Conservation (phyloP, 2,113 vertebrate species). For the Trinectes maculatus region DNA sequence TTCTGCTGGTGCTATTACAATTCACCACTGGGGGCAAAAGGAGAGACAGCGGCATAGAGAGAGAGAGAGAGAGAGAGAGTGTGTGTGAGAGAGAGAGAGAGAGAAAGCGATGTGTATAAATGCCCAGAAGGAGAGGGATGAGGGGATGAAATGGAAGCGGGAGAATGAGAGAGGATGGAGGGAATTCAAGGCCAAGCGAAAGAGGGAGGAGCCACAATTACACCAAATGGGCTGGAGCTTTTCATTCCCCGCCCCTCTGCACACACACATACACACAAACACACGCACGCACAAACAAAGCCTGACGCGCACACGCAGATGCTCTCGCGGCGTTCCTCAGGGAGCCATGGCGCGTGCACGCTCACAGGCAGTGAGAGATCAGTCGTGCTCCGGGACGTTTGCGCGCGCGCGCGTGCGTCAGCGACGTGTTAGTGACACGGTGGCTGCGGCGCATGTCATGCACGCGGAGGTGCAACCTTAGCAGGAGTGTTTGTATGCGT, state of each 20-base stretch:
- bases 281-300: constrained; percentile 21
- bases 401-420: constrained; percentile 52
- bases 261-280: constrained; percentile 34
- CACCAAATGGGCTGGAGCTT: constrained; percentile 67
- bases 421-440: constrained; percentile 63
- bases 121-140: constrained; percentile 49
- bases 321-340: constrained; percentile 57
- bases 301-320: constrained; percentile 42
- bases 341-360: constrained; percentile 66
- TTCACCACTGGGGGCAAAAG: too few species aligned
- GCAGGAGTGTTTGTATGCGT: constrained; percentile 42
- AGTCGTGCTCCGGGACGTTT: constrained; percentile 57
- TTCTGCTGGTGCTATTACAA: constrained; percentile 67
- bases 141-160: constrained; percentile 50
- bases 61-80: constrained; percentile 20
- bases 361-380: constrained; percentile 67
- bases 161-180: constrained; percentile 51
- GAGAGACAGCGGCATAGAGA: too few species aligned
- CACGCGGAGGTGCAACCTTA: constrained; percentile 68
- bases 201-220: constrained; percentile 71
- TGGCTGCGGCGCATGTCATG: constrained; percentile 60
- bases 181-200: constrained; percentile 58
- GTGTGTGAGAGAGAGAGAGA: constrained; percentile 21
- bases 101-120: constrained; percentile 56
- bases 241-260: constrained; percentile 52